A percentile compares a stretch with the other conserved stretches of the same genome.
phyloP scores from a whole-genome alignment of 2,888 invertebrate species.

The Corythucha ciliata region DNA sequence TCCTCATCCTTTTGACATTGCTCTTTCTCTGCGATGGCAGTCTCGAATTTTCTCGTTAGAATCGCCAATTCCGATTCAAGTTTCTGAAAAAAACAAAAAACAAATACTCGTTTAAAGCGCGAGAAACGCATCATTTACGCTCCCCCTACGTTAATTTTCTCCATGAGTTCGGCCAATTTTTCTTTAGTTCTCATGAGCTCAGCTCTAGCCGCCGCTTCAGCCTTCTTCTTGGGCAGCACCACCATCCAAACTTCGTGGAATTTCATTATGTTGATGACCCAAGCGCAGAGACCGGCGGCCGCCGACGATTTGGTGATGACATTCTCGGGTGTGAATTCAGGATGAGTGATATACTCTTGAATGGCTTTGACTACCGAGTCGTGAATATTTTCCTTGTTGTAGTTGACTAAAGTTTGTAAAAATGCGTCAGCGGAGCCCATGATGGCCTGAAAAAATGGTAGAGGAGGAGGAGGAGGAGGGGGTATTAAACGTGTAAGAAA shows the following conservation, averaged over 20 bases:
- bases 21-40: constrained; percentile 74
- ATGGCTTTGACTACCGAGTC: constrained; percentile 76
- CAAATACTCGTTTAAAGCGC: not conserved
- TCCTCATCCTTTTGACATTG: constrained; percentile 90
- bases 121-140: not conserved
- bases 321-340: constrained; percentile 75
- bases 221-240: constrained; percentile 83
- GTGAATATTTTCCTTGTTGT: constrained; percentile 89
- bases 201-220: constrained; percentile 73
- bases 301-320: constrained; percentile 79
- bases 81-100: constrained; percentile 43
- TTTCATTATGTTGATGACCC: constrained; percentile 86
- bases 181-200: constrained; percentile 74
- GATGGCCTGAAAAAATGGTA: constrained; percentile 47
- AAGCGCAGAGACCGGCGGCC: constrained; percentile 86
- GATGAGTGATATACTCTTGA: constrained; percentile 52
- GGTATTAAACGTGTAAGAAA: not conserved
- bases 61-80: constrained; percentile 68
- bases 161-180: constrained; percentile 63
- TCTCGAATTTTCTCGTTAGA: constrained; percentile 73
- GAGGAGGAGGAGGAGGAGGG: too few relatives aligned
- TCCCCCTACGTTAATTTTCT: constrained; percentile 51
- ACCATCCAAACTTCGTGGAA: constrained; percentile 85
- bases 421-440: constrained; percentile 88
- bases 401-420: constrained; percentile 67